phyloP scores from a whole-genome alignment of 2,113 vertebrate genomes.

The Gracilinanus agilis region DNA sequence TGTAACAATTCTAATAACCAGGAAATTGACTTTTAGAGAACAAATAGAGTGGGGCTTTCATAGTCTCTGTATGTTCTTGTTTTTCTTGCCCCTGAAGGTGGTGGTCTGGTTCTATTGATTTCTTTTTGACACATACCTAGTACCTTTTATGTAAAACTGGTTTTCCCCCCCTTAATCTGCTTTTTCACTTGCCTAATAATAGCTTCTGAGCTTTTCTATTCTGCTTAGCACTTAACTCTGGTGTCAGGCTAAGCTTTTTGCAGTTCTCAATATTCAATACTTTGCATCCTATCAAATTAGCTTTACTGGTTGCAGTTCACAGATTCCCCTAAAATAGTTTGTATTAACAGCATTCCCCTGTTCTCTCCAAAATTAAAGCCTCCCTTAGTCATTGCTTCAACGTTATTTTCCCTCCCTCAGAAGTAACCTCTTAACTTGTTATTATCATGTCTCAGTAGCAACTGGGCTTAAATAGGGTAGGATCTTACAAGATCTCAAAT shows the following conservation, averaged over 20 bases:
- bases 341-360: slow-evolving; percentile 44
- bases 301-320: slow-evolving; percentile 46
- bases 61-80: slow-evolving; percentile 31
- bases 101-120: slow-evolving; percentile 46
- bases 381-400: slow-evolving; percentile 57
- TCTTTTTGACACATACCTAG: slow-evolving; percentile 52
- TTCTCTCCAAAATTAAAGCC: slow-evolving; percentile 46
- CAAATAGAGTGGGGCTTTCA: slow-evolving; percentile 26
- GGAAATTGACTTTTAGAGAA: slow-evolving; percentile 39
- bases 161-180: background rate
- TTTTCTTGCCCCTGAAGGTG: slow-evolving; percentile 37
- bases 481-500: slow-evolving; percentile 38
- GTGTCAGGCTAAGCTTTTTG: slow-evolving; percentile 39
- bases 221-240: slow-evolving; percentile 49
- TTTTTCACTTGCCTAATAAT: slow-evolving; percentile 55
- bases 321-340: slow-evolving; percentile 36
- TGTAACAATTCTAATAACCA: slow-evolving; percentile 39
- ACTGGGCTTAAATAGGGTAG: slow-evolving; percentile 44
- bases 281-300: slow-evolving; percentile 57
- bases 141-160: slow-evolving; percentile 38
- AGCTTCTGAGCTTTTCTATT: slow-evolving; percentile 46
- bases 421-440: slow-evolving; percentile 59
- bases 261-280: slow-evolving; percentile 45
- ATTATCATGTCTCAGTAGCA: slow-evolving; percentile 57
- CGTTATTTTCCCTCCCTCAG: slow-evolving; percentile 53